Base-by-base conservation (phyloP, 2,797 vertebrate species). In the Oreochromis grahami region DNA sequence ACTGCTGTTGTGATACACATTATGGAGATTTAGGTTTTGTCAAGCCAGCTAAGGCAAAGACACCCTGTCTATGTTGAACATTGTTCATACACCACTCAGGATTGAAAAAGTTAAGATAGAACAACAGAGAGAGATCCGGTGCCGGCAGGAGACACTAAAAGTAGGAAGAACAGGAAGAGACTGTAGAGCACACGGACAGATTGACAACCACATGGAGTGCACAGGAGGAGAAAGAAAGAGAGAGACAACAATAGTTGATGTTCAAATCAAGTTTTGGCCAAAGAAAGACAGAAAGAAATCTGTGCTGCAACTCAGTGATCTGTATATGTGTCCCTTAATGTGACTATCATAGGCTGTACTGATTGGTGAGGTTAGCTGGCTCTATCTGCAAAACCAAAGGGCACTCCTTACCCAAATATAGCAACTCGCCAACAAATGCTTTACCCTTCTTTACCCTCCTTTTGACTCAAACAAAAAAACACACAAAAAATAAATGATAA, bases 141-240 rank as follows among this genome's bases (percentile, higher is more conserved):
- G 38, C 63, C 2, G 13, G 63, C 38, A 43, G 63, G 63, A 68
- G 38, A 24, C 63, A 2, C 38, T 43, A 24, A 68, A 68, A 43
- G 63, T 24, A 43, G 63, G 13, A 43, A 68, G 7, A 41, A 68
- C 19, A 68, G 63, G 36, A 41, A 41, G 36, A 68, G 36, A 68
- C n/a, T 41, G 60, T 65, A 38, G 29, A 65, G 36, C 38, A 43
- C 29, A 60, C 21, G 26, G 63, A 68, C 63, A 43, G 63, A 43
- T 6, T 43, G 63, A 68, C 63, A 68, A 41, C 63, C 63, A 38
- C 36, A 38, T 68, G 36, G 63, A 68, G 63, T 38, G 36, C 34
- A 41, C 36, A 24, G 3, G 17, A 34, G 9, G 9, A 60, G 56
- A 34, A 19, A 65, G 60, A 38, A 43, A 68, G 63, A 26, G 12